These are phyloP conservation scores for Lacerta viridis DNA, from an alignment of 2,797 vertebrate genomes.

Conservation along the genomic window DNA sequence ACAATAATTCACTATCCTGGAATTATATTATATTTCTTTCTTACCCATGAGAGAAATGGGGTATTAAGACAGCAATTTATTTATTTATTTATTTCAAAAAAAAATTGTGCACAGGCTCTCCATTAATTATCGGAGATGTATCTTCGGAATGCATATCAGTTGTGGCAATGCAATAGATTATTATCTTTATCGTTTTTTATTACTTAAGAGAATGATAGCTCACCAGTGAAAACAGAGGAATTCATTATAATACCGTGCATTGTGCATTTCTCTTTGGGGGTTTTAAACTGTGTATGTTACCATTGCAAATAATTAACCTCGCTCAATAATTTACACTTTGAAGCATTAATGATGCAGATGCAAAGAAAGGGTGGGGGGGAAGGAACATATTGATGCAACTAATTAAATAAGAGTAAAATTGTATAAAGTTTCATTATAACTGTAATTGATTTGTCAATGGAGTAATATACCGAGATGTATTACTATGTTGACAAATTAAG, in stretches of 20 bases:
- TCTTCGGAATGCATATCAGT: constrained; percentile 50
- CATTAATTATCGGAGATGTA: constrained; percentile 45
- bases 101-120: constrained; percentile 49
- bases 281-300: constrained; percentile 70
- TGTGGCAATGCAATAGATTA: constrained; percentile 38
- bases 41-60: constrained; percentile 62
- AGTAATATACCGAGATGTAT: constrained; percentile 74
- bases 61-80: constrained; percentile 32
- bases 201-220: constrained; percentile 52
- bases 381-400: constrained; percentile 73
- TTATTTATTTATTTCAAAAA: constrained; percentile 27
- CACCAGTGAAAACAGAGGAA: constrained; percentile 63
- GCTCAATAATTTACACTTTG: constrained; percentile 76
- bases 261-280: constrained; percentile 56
- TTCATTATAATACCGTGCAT: constrained; percentile 67
- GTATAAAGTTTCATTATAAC: constrained; percentile 78
- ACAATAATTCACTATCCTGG: constrained; percentile 62
- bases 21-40: constrained; percentile 59
- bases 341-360: constrained; percentile 73
- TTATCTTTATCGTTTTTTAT: constrained; percentile 38
- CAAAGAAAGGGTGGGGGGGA: constrained; percentile 35
- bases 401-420: constrained; percentile 81
- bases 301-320: constrained; percentile 72
- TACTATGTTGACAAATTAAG: constrained; percentile 80
- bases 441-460: constrained; percentile 79